Conservation (phyloP, 2,113 vertebrate genomes). For the Drymodes brunneopygia region DNA sequence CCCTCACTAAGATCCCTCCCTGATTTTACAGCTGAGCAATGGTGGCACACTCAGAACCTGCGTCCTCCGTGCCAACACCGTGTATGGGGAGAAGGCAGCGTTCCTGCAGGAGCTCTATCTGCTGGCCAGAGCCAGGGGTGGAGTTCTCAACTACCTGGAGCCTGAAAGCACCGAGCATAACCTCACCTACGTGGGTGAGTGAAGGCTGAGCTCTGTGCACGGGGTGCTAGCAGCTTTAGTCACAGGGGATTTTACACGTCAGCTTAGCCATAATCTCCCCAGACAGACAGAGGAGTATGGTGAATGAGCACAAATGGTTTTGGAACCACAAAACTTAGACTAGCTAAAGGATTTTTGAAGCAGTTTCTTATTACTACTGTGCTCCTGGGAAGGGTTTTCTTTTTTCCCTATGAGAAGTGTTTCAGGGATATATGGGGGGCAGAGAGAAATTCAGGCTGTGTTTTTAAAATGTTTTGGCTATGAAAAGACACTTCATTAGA, state of each 20-base stretch:
- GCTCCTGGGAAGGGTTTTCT: not conserved
- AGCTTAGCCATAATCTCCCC: not conserved
- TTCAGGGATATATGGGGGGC: not conserved
- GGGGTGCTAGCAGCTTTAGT: not conserved
- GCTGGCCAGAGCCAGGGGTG: not conserved
- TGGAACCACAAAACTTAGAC: not conserved
- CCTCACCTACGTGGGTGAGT: conserved; percentile 14
- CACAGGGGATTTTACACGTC: not conserved
- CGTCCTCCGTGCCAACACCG: not conserved
- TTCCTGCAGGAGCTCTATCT: not conserved
- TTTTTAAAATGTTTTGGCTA: not conserved
- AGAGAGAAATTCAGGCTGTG: not conserved
- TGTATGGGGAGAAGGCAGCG: not conserved
- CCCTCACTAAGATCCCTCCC: not conserved
- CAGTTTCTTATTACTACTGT: not conserved
- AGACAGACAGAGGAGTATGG: not conserved
- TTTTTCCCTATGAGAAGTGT: not conserved
- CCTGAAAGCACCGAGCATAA: not conserved
- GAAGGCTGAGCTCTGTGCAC: not conserved
- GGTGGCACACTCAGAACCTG: not conserved
- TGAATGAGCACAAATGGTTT: not conserved
- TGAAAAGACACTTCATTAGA: not conserved
- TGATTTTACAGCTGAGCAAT: not conserved
- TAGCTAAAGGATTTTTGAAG: not conserved
- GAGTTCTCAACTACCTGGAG: not conserved